Evolutionary conservation across 2,797 vertebrate species (phyloP).

Genomic region (Danio choprae): DNA sequence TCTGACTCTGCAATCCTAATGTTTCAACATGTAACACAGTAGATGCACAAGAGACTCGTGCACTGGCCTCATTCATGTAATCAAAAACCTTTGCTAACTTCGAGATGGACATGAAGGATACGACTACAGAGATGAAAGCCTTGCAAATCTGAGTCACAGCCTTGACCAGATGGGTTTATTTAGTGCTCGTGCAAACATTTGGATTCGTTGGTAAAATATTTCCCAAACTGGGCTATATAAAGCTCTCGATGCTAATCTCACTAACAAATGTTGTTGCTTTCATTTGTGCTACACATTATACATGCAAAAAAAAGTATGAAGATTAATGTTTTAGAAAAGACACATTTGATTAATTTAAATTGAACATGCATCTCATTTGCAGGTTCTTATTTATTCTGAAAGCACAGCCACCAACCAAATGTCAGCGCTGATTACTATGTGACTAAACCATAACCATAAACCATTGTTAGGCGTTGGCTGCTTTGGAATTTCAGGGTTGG

Average conservation of each 20-base stretch:
- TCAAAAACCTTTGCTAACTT: conserved; percentile 36
- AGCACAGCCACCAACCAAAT: neutral
- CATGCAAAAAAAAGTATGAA: neutral
- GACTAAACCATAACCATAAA: conserved; percentile 4
- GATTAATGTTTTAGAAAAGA: neutral
- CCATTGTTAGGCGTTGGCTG: conserved; percentile 52
- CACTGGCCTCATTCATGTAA: conserved; percentile 16
- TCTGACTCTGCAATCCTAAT: conserved; percentile 41
- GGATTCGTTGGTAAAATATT: conserved; percentile 12
- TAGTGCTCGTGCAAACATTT: conserved; percentile 43
- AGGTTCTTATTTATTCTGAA: conserved; percentile 15
- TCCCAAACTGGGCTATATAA: conserved; percentile 9
- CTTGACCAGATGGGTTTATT: conserved; percentile 54
- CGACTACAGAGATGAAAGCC: neutral
- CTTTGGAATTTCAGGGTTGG: conserved; percentile 68
- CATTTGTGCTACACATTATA: neutral
- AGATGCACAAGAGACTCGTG: neutral
- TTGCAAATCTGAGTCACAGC: neutral
- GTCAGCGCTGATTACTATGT: neutral
- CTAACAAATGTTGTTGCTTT: neutral
- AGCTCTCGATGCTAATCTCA: neutral
- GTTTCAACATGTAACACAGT: conserved; percentile 51
- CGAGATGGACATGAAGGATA: neutral
- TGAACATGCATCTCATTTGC: conserved; percentile 46
- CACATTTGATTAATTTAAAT: neutral